Percentiles rank a stretch among this genome's conserved stretches.
Conservation (phyloP, 1,140 invertebrate species). For the Nylanderia fulva region DNA sequence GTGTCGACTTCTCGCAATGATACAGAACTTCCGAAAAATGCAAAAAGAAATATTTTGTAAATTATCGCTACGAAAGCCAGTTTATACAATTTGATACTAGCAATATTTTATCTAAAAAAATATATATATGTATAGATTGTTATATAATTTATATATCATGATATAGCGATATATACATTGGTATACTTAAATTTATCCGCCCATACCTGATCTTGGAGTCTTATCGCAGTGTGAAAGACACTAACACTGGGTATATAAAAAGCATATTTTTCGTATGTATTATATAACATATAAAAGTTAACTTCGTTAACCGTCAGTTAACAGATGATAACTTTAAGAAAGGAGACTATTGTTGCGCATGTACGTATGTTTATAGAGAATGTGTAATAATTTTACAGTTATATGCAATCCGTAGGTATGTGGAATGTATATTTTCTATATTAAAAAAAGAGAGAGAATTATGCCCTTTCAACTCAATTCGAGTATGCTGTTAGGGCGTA, state of each 20-base stretch:
- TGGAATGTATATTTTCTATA: slow-evolving; percentile 46
- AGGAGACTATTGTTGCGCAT: slow-evolving; percentile 2
- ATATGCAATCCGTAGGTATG: slow-evolving; percentile 14
- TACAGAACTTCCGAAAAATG: slow-evolving; percentile 7
- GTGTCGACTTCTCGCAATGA: not conserved
- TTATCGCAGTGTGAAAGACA: slow-evolving; percentile 14
- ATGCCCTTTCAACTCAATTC: not conserved
- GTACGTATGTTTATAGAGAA: slow-evolving; percentile 43
- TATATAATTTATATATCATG: slow-evolving; percentile 53
- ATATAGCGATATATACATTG: slow-evolving; percentile 6
- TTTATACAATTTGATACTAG: slow-evolving; percentile 16
- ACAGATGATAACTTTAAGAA: slow-evolving; percentile 35
- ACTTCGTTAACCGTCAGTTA: slow-evolving; percentile 31
- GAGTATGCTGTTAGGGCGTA: not conserved
- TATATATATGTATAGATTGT: slow-evolving; percentile 56
- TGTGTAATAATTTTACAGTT: slow-evolving; percentile 38
- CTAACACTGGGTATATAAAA: slow-evolving; percentile 1
- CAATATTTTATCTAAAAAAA: slow-evolving; percentile 15
- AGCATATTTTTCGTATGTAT: not conserved
- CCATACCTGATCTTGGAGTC: slow-evolving; percentile 34
- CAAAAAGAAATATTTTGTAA: not conserved
- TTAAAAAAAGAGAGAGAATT: not conserved
- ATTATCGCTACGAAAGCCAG: slow-evolving; percentile 8
- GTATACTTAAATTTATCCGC: slow-evolving; percentile 50
- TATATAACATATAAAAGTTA: not conserved